Percentiles rank a stretch among this genome's conserved stretches.
Evolutionary conservation across 53 echinoderm and acorn worm species (phyloP).

Genomic region (Echinometra lucunter): DNA sequence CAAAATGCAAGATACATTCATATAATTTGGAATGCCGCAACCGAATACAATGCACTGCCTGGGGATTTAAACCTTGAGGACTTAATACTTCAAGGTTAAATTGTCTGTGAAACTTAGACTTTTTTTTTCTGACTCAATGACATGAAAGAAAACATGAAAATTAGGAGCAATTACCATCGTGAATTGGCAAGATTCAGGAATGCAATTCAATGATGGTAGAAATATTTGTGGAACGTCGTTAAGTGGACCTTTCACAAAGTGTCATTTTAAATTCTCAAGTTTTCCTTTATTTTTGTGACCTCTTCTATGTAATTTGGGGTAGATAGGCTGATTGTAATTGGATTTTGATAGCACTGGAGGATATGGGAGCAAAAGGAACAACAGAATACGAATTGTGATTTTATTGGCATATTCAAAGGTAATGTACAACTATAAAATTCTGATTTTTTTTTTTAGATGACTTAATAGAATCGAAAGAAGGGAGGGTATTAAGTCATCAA

Average conservation of each 20-base stretch:
- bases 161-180: constrained; percentile 23
- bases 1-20: background rate
- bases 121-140: background rate
- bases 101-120: constrained; percentile 57
- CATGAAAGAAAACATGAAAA: constrained; percentile 35
- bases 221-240: background rate
- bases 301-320: background rate
- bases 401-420: background rate
- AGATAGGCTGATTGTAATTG: background rate
- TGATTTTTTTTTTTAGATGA: background rate
- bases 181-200: background rate
- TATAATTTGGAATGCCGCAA: background rate
- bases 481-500: constrained; percentile 7
- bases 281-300: constrained; percentile 11
- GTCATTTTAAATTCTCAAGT: background rate
- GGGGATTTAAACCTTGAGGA: background rate
- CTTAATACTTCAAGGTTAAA: constrained; percentile 41
- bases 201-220: background rate
- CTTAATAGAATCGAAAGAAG: background rate
- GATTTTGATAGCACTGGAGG: constrained; percentile 14
- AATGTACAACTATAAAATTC: background rate
- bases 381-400: background rate
- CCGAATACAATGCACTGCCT: constrained; percentile 7
- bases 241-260: background rate
- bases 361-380: background rate